phyloP scores from a whole-genome alignment of 2,113 vertebrate species.

The Cryptotis parvus region DNA sequence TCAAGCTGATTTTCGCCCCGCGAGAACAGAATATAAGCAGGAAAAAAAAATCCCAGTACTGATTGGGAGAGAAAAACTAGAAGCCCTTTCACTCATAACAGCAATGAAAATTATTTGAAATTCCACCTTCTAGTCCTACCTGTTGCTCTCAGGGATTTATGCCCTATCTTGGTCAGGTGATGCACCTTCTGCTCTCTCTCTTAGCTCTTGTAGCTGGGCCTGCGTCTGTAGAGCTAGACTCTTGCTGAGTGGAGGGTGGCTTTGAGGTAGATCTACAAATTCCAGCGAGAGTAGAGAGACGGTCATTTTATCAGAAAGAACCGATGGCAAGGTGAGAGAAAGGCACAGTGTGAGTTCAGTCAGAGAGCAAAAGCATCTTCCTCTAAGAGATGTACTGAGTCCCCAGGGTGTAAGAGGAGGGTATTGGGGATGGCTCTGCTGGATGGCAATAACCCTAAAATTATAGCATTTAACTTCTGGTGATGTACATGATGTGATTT shows the following conservation, averaged over 20 bases:
- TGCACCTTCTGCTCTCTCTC: not conserved
- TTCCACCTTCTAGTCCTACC: not conserved
- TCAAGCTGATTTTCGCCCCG: not conserved
- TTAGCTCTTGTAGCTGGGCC: not conserved
- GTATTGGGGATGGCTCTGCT: not conserved
- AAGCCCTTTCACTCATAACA: not conserved
- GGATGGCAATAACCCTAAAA: not conserved
- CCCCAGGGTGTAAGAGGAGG: not conserved
- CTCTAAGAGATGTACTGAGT: not conserved
- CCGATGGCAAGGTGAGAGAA: not conserved
- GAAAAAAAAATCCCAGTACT: not conserved
- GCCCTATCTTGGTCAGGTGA: not conserved
- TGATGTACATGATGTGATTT: not conserved
- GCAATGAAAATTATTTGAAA: not conserved
- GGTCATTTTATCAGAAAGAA: not conserved
- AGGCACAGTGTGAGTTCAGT: not conserved
- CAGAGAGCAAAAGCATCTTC: conserved; percentile 1
- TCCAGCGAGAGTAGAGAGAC: not conserved
- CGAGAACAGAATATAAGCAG: not conserved
- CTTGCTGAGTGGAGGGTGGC: not conserved
- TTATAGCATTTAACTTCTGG: not conserved
- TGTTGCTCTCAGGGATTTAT: not conserved
- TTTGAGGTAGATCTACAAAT: not conserved
- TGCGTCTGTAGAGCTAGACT: not conserved
- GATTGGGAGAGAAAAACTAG: conserved; percentile 1